Evolutionary conservation across 2,797 vertebrate species (phyloP).

Genomic region (Pangasius sanitwongsei): DNA sequence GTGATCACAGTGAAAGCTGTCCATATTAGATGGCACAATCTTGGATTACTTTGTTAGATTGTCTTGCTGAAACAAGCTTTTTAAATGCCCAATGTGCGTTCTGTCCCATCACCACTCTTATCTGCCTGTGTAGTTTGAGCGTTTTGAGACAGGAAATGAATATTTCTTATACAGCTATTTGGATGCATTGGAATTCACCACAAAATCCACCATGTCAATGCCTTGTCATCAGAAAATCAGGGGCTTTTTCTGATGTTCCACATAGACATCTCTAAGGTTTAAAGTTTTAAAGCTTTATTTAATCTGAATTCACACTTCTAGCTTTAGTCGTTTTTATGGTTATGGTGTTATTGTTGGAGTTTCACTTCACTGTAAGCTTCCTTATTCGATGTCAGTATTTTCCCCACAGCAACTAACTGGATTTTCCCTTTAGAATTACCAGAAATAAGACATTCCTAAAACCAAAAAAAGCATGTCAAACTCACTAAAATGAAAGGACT

Average conservation of each 20-base stretch:
- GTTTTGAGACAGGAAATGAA: constrained; percentile 2
- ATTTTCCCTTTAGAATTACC: constrained; percentile 21
- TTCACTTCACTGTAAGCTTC: constrained; percentile 53
- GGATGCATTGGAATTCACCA: neutral
- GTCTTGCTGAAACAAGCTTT: neutral
- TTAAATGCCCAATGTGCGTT: neutral
- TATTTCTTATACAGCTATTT: neutral
- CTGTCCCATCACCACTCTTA: neutral
- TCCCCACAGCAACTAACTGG: neutral
- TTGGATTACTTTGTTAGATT: neutral
- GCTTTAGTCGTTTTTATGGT: neutral
- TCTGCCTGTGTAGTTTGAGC: neutral
- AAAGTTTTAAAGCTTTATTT: neutral
- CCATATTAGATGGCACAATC: neutral
- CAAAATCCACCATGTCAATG: neutral
- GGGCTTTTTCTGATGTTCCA: constrained; percentile 5
- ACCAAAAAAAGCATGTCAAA: no score
- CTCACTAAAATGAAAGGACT: neutral
- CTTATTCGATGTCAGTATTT: constrained; percentile 18
- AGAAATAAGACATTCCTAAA: neutral
- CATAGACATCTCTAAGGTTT: neutral
- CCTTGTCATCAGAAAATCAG: neutral
- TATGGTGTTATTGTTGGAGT: neutral
- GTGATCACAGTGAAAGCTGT: neutral
- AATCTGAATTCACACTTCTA: neutral